phyloP scores from a whole-genome alignment of 2,113 vertebrate genomes.

The Cathartes aura region DNA sequence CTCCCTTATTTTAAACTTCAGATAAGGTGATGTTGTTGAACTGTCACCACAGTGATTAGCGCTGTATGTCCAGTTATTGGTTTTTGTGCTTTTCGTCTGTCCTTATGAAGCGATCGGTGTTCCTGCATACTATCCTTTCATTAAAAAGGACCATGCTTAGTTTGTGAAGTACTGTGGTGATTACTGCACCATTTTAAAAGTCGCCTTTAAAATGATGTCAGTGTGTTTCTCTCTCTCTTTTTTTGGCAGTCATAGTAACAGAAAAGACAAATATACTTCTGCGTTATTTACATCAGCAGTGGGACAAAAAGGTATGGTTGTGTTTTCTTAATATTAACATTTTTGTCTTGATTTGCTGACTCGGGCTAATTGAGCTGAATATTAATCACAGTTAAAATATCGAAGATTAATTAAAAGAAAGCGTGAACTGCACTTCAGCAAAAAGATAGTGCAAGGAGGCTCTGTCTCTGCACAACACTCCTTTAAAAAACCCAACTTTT shows the following conservation, averaged over 20 bases:
- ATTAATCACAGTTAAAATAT: not conserved
- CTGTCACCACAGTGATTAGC: not conserved
- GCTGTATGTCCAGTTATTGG: rapidly evolving
- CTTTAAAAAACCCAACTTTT: not conserved
- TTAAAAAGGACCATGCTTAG: not conserved
- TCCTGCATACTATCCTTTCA: not conserved
- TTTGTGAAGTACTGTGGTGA: not conserved
- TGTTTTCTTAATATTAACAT: not conserved
- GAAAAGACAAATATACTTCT: constrained; percentile 96
- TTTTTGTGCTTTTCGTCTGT: not conserved
- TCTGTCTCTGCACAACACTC: not conserved
- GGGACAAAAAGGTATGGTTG: constrained; percentile 92
- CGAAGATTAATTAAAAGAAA: not conserved
- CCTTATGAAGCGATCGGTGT: not conserved
- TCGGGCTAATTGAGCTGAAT: not conserved
- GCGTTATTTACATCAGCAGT: constrained; percentile 94
- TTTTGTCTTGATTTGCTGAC: not conserved
- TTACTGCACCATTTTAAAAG: not conserved
- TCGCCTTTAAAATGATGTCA: not conserved
- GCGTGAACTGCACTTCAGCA: rapidly evolving
- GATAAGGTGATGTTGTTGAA: not conserved
- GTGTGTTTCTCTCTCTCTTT: not conserved
- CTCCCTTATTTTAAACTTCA: not conserved
- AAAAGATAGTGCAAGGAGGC: not conserved
- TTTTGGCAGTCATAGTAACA: constrained; percentile 90